phyloP scores from a whole-genome alignment of 2,888 invertebrate genomes.

The Sarcophaga carnaria region DNA sequence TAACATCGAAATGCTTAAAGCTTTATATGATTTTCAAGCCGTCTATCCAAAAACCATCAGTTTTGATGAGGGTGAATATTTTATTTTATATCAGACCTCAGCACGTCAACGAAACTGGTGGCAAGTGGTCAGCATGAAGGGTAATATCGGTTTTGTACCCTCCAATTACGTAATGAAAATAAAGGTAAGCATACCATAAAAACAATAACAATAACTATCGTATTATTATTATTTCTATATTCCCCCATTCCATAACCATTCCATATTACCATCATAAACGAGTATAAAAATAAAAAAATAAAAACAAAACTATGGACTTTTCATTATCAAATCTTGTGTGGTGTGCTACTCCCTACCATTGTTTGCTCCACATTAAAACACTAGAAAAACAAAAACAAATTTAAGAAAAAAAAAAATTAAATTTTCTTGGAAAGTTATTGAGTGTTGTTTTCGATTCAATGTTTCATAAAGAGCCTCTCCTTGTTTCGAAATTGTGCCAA shows the following conservation, averaged over 20 bases:
- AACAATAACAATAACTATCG: background rate
- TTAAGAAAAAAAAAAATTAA: background rate
- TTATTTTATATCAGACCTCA: constrained; percentile 90
- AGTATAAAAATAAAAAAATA: background rate
- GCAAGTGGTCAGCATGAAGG: constrained; percentile 92
- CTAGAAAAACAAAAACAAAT: background rate
- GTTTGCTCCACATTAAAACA: background rate
- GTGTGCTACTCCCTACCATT: background rate
- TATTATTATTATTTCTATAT: background rate
- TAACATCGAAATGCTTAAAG: constrained; percentile 91
- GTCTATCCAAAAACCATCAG: constrained; percentile 92
- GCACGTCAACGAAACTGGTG: constrained; percentile 92
- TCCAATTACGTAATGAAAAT: constrained; percentile 92
- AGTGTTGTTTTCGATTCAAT: background rate
- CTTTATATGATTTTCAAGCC: constrained; percentile 92
- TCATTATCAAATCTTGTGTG: constrained; percentile 42
- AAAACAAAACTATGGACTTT: constrained; percentile 19
- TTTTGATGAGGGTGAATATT: constrained; percentile 90
- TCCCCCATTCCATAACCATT: background rate
- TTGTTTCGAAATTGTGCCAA: constrained; percentile 52
- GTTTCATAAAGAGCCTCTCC: constrained; percentile 25
- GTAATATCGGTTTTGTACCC: constrained; percentile 92
- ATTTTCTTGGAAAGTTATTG: constrained; percentile 34
- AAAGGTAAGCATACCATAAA: constrained; percentile 83
- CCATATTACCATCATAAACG: too few species aligned